Evolutionary conservation across 1,140 invertebrate genomes (phyloP).

Genomic region (Conopomorpha cramerella): DNA sequence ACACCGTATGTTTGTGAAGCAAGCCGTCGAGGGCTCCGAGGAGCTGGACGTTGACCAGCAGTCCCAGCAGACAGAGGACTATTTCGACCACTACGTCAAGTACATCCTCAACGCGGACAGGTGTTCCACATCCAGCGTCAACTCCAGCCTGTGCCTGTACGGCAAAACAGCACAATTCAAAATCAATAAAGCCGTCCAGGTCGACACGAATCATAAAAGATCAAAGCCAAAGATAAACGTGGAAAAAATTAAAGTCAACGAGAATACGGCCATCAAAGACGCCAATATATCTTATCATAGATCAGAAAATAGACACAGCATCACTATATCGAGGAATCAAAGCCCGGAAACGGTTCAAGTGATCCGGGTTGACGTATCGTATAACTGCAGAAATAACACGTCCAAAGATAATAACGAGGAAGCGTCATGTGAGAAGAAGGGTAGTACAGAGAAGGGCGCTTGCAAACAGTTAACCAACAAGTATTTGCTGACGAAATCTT

Average conservation of each 20-base stretch:
- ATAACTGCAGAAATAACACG: slow-evolving; percentile 18
- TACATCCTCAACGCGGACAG: slow-evolving; percentile 25
- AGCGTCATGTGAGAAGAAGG: background rate
- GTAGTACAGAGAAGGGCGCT: no score
- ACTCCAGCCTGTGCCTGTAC: slow-evolving; percentile 23
- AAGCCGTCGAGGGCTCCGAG: slow-evolving; percentile 23
- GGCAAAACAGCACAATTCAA: slow-evolving; percentile 8
- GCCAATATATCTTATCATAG: slow-evolving; percentile 36
- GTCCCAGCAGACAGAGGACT: slow-evolving; percentile 28
- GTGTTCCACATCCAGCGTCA: slow-evolving; percentile 24
- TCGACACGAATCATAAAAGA: slow-evolving; percentile 10
- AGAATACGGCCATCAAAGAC: slow-evolving; percentile 13
- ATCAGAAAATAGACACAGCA: slow-evolving; percentile 42
- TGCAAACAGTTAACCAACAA: slow-evolving; percentile 13
- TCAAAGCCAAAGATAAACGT: slow-evolving; percentile 13
- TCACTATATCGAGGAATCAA: slow-evolving; percentile 44
- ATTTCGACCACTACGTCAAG: slow-evolving; percentile 40
- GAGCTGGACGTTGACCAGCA: slow-evolving; percentile 14
- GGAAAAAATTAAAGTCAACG: slow-evolving; percentile 7
- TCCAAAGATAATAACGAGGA: background rate
- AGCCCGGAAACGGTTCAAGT: slow-evolving; percentile 53
- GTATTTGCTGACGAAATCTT: slow-evolving; percentile 36
- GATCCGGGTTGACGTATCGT: slow-evolving; percentile 51
- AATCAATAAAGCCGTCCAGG: slow-evolving; percentile 21
- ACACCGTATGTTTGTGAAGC: slow-evolving; percentile 46